phyloP scores from a whole-genome alignment of 2,797 vertebrate species.

The Cossypha caffra region DNA sequence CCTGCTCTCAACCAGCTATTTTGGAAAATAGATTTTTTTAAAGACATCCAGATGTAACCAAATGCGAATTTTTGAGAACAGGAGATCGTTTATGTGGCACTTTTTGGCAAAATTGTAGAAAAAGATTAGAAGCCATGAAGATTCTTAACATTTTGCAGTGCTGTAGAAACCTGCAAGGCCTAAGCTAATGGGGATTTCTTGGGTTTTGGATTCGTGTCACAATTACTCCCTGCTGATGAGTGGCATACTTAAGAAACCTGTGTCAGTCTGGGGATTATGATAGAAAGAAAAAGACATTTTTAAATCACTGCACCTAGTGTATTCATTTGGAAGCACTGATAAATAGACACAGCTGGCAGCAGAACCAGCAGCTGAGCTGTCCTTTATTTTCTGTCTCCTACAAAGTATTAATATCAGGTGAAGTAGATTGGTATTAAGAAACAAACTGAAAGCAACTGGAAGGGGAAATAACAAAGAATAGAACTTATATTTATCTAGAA shows the following conservation, averaged over 20 bases:
- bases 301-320: neutral
- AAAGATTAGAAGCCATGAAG: neutral
- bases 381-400: neutral
- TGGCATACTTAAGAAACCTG: neutral
- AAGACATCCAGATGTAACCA: neutral
- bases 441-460: neutral
- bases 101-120: neutral
- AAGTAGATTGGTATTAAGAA: neutral
- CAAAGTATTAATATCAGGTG: neutral
- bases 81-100: neutral
- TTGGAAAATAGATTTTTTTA: neutral
- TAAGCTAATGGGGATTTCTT: neutral
- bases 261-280: neutral
- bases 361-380: neutral
- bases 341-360: neutral
- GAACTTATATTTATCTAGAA: neutral
- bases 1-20: neutral
- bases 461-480: conserved; percentile 1
- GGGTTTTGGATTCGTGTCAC: neutral
- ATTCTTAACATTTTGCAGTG: neutral
- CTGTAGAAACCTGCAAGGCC: neutral
- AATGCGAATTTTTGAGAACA: neutral
- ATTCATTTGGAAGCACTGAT: neutral
- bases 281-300: conserved; percentile 9
- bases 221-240: neutral